Evolutionary conservation across 2,113 vertebrate species (phyloP).

Genomic region (Psittacula cyanocephala): DNA sequence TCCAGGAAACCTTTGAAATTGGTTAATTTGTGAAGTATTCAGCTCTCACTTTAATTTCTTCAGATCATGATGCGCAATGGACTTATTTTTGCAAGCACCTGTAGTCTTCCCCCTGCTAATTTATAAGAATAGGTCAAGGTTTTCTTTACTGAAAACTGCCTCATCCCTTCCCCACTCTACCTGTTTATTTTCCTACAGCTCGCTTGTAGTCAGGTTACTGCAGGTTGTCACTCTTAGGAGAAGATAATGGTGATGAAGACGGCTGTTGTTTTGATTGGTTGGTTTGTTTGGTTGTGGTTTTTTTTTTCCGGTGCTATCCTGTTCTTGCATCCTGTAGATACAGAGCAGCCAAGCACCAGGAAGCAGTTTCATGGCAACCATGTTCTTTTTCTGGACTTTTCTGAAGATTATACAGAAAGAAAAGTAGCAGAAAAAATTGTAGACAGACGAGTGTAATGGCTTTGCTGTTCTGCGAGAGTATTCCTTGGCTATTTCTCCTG

Average conservation of each 20-base stretch:
- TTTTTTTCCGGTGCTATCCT: background rate
- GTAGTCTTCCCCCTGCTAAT: background rate
- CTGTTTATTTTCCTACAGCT: background rate
- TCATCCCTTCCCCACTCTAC: background rate
- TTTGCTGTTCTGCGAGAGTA: background rate
- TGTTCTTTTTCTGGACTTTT: background rate
- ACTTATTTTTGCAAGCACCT: background rate
- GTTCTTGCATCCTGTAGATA: slow-evolving; percentile 40
- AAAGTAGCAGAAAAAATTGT: background rate
- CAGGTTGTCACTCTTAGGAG: background rate
- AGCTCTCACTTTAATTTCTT: background rate
- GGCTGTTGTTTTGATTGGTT: background rate
- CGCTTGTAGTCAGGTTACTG: background rate
- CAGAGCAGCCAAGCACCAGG: background rate
- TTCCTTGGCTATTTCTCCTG: background rate
- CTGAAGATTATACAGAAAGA: background rate
- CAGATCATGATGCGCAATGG: background rate
- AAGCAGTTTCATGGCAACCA: slow-evolving; percentile 43
- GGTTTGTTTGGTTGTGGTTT: background rate
- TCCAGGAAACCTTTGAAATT: background rate
- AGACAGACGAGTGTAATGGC: background rate
- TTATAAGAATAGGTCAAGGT: background rate
- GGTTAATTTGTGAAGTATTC: background rate
- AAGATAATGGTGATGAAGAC: background rate
- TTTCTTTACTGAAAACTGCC: background rate